Percentiles rank a stretch among this genome's conserved stretches.
phyloP scores from a whole-genome alignment of 2,888 invertebrate genomes.

The Clepsis dumicolana region DNA sequence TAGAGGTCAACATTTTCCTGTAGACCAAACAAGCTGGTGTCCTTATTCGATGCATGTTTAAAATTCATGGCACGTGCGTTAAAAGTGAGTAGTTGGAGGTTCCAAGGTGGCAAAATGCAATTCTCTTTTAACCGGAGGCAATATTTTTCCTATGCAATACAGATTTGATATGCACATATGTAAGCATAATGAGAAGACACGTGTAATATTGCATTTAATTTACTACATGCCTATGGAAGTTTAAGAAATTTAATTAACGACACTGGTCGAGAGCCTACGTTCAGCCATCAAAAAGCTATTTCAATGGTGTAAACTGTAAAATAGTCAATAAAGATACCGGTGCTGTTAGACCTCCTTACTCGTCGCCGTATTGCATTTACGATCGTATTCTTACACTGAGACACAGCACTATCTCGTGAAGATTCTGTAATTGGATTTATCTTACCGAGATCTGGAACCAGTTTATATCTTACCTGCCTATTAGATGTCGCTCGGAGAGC shows the following conservation, averaged over 20 bases:
- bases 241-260: constrained; percentile 20
- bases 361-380: constrained; percentile 43
- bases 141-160: neutral
- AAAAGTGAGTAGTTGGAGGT: constrained; percentile 5
- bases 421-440: constrained; percentile 55
- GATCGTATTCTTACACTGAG: constrained; percentile 45
- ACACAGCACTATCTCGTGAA: constrained; percentile 45
- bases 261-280: constrained; percentile 1
- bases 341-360: constrained; percentile 10
- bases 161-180: constrained; percentile 8
- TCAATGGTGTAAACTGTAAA: constrained; percentile 26
- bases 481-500: constrained; percentile 33
- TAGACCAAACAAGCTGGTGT: neutral
- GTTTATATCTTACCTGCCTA: constrained; percentile 35
- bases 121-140: neutral
- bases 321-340: constrained; percentile 22
- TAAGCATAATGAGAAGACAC: neutral
- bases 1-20: constrained; percentile 1
- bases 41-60: constrained; percentile 1
- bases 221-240: neutral
- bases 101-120: constrained; percentile 14
- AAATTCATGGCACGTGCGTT: constrained; percentile 11
- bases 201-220: neutral
- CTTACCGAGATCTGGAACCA: constrained; percentile 47
- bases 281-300: constrained; percentile 32